Base-by-base conservation (phyloP, 2,888 invertebrate genomes). In the Cacoxenus indagator region DNA sequence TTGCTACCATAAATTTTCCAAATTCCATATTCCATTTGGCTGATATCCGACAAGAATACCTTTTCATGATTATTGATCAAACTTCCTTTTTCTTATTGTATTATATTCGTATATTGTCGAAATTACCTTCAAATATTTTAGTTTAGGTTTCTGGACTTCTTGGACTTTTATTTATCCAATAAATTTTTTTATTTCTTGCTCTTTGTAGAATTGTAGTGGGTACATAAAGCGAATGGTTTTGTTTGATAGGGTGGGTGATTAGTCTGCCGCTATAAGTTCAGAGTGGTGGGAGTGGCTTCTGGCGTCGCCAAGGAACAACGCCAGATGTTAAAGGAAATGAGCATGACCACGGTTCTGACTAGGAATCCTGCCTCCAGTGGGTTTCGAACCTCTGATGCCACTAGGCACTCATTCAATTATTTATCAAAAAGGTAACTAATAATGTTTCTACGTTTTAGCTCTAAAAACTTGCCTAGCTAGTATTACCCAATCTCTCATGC, bases 101-200 rank as follows among this genome's bases (percentile, higher is more conserved):
- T 51, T 65, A 37, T 51, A 54, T 1, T 51, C 19, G 14, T 64
- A 64, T 24, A 64, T 48, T 17, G 64, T 64, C 0, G 65, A 65
- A 62, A 69, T 67, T 24, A 70, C 54, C 64, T 67, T 66, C 43
- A 69, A 24, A 61, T 67, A 65, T 66, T 64, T 67, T 82, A 79
- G 85, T 86, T 73, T 71, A 78, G n/a, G n/a, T n/a, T n/a, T 65
- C 87, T 74, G 86, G 86, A 74, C 86, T 86, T 81, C 84, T 82
- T 65, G 67, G 66, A 4, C 22, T 54, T 55, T 66, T 19, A 64
- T 71, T 68, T 48, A 78, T 82, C 87, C 86, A 87, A 59, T 29
- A 70, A 64, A 17, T 61, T 57, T 24, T 62, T 26, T 62, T 67
- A 9, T 75, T 67, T 73, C 73, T 75, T 78, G 71, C 67, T 73